Base-by-base conservation (phyloP, 23 tunicate species). In the Ciona savignyi region DNA sequence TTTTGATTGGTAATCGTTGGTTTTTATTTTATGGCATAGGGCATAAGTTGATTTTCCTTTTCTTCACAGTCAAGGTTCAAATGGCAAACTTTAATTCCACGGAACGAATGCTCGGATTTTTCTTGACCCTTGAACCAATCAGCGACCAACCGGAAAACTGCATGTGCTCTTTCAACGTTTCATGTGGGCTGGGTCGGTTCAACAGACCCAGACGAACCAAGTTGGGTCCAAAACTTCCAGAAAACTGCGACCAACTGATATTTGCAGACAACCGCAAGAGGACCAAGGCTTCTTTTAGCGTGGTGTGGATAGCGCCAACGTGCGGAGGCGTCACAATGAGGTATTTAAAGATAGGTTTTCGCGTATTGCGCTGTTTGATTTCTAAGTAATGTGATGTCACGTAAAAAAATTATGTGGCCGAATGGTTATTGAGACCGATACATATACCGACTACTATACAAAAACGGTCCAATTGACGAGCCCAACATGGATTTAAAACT, bases 231-330 rank as follows among this genome's bases (percentile, higher is more conserved):
- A 42, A 42, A 42, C 9, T 42, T 9, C 56, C 15, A 6, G 56
- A 9, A 9, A 42, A 42, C 22, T 72, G 77, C 29, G 3, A 28
- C 30, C 33, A 51, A 29, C 63, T 56, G 32, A 25, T 72, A 21
- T 32, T 35, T 48, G 4, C 35, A 64, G 65, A 72, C 64, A 72
- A 4, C 27, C 29, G 56, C 27, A 24, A 25, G 33, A 26, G 63
- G 1, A 3, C 1, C 6, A 56, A 32, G 31, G 49, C 42, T 27
- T 15, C 29, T 29, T 51, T 63, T 9, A 2, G 19, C 29, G 64
- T 51, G 35, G 49, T 61, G 32, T 74, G 78, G 78, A 25, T 62
- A 2, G 78, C 78, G 49, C 78, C 78, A 27, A 62, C 51, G 15
- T 74, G 78, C 28, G 78, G 78, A 23, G 69, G 56, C 23, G 69